Percentiles rank a stretch among this genome's conserved stretches.
Conservation (phyloP, 2,888 invertebrate genomes). For the Troilus luridus region DNA sequence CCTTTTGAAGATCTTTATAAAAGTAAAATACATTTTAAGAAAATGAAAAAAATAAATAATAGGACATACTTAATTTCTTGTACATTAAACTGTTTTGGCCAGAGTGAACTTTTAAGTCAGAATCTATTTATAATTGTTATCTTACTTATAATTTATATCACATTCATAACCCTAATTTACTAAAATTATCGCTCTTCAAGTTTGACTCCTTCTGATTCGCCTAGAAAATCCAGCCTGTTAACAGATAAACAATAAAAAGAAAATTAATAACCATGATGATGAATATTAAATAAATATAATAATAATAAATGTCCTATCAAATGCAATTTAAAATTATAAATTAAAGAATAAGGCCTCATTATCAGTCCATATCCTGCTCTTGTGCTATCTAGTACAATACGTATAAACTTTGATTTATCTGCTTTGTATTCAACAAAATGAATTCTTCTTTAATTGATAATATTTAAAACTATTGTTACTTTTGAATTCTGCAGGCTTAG, state of each 20-base stretch:
- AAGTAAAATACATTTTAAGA: background rate
- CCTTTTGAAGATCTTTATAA: too few species aligned
- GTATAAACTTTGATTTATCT: too few species aligned
- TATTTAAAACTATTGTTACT: too few species aligned
- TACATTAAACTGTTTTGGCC: background rate
- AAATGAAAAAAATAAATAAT: background rate
- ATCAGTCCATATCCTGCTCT: too few species aligned
- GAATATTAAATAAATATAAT: background rate
- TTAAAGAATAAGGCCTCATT: too few species aligned
- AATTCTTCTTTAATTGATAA: too few species aligned
- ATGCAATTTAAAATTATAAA: background rate
- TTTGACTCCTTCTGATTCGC: constrained; percentile 34
- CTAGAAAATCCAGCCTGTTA: constrained; percentile 26
- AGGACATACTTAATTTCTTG: background rate
- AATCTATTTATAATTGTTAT: background rate
- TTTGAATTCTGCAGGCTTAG: too few species aligned
- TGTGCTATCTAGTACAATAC: too few species aligned
- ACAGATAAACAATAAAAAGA: background rate
- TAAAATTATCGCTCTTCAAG: constrained; percentile 27
- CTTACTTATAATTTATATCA: constrained; percentile 33
- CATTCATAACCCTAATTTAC: background rate
- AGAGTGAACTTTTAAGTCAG: constrained; percentile 30
- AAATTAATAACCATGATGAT: background rate
- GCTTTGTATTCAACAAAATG: too few species aligned
- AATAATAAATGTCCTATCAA: background rate